A percentile compares a stretch with the other conserved stretches of the same genome.
These are phyloP conservation scores for Astreopora myriophthalma DNA, from an alignment of 64 coral and sea anemone genomes.

Conservation along the genomic window DNA sequence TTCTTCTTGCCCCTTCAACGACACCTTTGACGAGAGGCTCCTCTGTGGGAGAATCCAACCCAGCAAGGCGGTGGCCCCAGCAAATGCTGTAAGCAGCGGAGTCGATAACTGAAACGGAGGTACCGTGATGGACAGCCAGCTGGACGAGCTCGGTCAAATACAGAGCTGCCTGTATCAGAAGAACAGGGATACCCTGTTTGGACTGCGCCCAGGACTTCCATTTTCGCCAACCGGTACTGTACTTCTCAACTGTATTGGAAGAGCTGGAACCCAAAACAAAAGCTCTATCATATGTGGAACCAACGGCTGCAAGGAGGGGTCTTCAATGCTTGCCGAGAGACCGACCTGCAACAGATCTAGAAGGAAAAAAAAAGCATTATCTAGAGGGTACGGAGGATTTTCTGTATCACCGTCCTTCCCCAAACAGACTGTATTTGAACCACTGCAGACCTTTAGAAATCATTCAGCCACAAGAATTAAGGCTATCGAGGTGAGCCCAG, in stretches of 20 bases:
- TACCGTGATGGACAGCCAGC: not conserved
- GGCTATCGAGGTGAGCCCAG: no score
- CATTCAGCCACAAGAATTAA: no score
- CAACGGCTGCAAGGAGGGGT: not conserved
- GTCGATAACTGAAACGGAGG: constrained; percentile 21
- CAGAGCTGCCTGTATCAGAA: constrained; percentile 4
- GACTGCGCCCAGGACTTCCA: constrained; percentile 44
- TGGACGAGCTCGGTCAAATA: constrained; percentile 36
- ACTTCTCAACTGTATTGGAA: not conserved
- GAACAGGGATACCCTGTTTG: constrained; percentile 8
- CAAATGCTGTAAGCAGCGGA: not conserved
- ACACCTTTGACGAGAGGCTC: not conserved
- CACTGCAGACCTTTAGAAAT: no score
- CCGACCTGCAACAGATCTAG: no score
- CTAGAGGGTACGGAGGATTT: no score
- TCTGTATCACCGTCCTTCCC: no score
- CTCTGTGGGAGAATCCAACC: not conserved
- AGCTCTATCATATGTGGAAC: not conserved
- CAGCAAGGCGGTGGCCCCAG: constrained; percentile 5
- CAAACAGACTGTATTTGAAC: no score
- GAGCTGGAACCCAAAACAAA: not conserved
- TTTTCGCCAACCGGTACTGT: not conserved
- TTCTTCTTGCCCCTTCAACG: not conserved
- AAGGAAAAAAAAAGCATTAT: no score
- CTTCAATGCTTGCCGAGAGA: not conserved